Evolutionary conservation across 2,888 invertebrate species (phyloP).

Genomic region (Helicoverpa assulta): DNA sequence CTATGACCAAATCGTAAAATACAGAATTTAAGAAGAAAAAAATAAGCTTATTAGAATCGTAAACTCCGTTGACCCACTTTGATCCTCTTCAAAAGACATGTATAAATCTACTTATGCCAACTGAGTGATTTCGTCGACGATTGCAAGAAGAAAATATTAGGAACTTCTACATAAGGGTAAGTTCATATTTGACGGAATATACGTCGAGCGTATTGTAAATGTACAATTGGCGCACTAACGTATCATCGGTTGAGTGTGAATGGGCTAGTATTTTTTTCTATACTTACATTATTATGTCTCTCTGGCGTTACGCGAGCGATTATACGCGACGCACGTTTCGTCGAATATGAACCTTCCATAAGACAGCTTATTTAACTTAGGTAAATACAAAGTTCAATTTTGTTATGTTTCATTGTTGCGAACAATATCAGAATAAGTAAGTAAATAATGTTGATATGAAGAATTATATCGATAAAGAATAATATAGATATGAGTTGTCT

Average conservation of each 20-base stretch:
- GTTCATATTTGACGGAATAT: too few relatives aligned
- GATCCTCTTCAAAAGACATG: conserved; percentile 65
- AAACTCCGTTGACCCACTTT: conserved; percentile 57
- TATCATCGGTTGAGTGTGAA: too few relatives aligned
- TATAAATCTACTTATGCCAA: conserved; percentile 67
- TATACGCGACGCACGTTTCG: too few relatives aligned
- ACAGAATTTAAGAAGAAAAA: conserved; percentile 24
- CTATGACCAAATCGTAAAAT: background rate
- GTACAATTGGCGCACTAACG: too few relatives aligned
- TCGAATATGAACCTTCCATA: too few relatives aligned
- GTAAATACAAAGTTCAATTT: conserved; percentile 4
- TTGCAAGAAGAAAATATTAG: conserved; percentile 25
- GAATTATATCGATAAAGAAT: too few relatives aligned
- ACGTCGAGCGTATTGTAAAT: too few relatives aligned
- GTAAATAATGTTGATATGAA: background rate
- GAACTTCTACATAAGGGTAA: background rate
- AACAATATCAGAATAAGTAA: background rate
- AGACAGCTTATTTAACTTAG: conserved; percentile 11
- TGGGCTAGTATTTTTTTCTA: too few relatives aligned
- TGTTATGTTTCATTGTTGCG: background rate
- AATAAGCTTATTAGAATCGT: conserved; percentile 8
- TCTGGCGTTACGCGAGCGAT: too few relatives aligned
- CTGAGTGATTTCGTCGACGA: conserved; percentile 53
- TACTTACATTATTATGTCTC: too few relatives aligned
- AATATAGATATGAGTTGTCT: too few relatives aligned